Conservation (phyloP, 2,888 invertebrate genomes). For the Xestia rhomboidea region DNA sequence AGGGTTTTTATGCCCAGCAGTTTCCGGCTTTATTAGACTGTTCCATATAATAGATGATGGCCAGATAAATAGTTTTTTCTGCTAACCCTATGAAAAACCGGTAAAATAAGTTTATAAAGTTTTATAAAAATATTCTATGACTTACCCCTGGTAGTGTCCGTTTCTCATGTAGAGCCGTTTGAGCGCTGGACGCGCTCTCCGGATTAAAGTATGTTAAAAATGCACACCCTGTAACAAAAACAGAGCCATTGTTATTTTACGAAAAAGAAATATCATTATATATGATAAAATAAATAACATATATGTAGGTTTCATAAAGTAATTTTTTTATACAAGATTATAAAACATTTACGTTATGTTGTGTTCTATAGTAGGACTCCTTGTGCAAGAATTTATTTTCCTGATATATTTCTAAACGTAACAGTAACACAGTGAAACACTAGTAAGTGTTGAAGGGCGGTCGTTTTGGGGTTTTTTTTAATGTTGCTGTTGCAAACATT, state of each 20-base stretch:
- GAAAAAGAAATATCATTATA: neutral
- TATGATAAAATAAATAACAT: too few species aligned
- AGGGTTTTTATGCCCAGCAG: too few species aligned
- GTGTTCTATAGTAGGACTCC: neutral
- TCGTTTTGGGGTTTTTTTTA: too few species aligned
- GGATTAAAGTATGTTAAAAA: conserved; percentile 99
- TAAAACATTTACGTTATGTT: too few species aligned
- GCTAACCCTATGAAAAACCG: neutral
- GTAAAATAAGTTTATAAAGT: neutral
- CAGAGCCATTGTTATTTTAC: neutral
- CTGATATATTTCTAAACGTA: neutral
- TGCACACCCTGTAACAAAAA: conserved; percentile 96
- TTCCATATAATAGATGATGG: neutral
- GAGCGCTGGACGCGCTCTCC: conserved; percentile 98
- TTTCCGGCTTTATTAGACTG: neutral
- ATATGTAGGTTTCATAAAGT: too few species aligned
- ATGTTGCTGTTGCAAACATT: too few species aligned
- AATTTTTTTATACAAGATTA: too few species aligned
- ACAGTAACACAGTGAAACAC: neutral
- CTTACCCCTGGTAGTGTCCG: conserved; percentile 99
- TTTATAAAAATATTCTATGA: conserved; percentile 68
- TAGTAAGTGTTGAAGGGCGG: too few species aligned
- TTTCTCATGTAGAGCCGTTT: conserved; percentile 98
- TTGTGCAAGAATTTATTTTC: neutral
- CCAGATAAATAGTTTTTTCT: neutral